phyloP scores from a whole-genome alignment of 2,113 vertebrate species.

The Cryptomyrus ogoouensis region DNA sequence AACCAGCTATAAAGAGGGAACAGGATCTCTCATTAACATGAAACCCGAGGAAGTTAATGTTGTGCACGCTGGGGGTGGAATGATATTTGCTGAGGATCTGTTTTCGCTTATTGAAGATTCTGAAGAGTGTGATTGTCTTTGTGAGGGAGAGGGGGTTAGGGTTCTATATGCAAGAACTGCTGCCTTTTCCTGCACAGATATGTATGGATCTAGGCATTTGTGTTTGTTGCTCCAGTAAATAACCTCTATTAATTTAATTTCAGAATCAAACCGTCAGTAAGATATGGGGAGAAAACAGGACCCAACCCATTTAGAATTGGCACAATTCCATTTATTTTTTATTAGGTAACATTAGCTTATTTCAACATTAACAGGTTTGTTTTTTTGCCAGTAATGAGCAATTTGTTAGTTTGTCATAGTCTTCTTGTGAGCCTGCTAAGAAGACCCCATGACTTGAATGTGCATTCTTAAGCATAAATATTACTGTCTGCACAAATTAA shows the following conservation, averaged over 20 bases:
- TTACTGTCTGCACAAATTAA: not conserved
- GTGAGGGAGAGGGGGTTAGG: not conserved
- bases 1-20: slow-evolving; percentile 42
- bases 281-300: slow-evolving; percentile 6
- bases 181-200: not conserved
- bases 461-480: not conserved
- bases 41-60: slow-evolving; percentile 47
- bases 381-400: not conserved
- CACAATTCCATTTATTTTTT: slow-evolving; percentile 31
- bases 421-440: not conserved
- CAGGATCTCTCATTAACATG: slow-evolving; percentile 47
- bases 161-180: not conserved
- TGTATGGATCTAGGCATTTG: not conserved
- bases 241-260: slow-evolving; percentile 38
- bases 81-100: slow-evolving; percentile 33
- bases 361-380: not conserved
- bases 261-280: slow-evolving; percentile 31
- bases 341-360: slow-evolving; percentile 29
- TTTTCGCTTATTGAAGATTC: slow-evolving; percentile 27
- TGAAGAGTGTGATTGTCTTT: slow-evolving; percentile 6
- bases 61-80: slow-evolving; percentile 27
- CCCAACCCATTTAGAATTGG: slow-evolving; percentile 34
- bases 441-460: not conserved
- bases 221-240: slow-evolving; percentile 18
- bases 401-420: not conserved